Evolutionary conservation across 2,888 invertebrate species (phyloP).

Genomic region (Ophion ventricosus): DNA sequence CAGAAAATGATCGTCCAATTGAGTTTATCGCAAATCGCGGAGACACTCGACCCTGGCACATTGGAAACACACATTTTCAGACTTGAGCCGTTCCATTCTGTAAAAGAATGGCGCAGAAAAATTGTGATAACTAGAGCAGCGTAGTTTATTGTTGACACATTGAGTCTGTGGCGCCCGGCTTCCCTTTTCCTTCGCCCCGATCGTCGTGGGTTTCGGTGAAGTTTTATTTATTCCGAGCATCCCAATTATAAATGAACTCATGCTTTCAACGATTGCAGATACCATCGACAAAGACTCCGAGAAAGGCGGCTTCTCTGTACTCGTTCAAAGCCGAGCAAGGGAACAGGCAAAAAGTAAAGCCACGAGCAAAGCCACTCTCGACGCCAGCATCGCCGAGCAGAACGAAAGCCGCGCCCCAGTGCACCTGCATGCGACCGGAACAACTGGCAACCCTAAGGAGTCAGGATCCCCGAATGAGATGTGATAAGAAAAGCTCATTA

Average conservation of each 20-base stretch:
- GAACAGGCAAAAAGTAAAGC: slow-evolving; percentile 92
- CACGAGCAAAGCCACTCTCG: slow-evolving; percentile 95
- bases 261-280: slow-evolving; percentile 86
- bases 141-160: no score
- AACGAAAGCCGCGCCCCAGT: slow-evolving; percentile 95
- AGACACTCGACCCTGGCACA: not conserved
- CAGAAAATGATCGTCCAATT: not conserved
- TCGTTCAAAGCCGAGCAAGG: slow-evolving; percentile 95
- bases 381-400: slow-evolving; percentile 97
- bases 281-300: slow-evolving; percentile 98
- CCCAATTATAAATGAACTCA: slow-evolving; percentile 65
- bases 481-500: slow-evolving; percentile 66
- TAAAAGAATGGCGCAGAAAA: no score
- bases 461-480: slow-evolving; percentile 92
- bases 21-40: not conserved
- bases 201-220: not conserved
- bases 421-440: slow-evolving; percentile 97
- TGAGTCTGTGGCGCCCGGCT: no score
- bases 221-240: slow-evolving; percentile 29
- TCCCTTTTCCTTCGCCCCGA: not conserved
- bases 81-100: no score
- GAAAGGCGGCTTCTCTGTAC: slow-evolving; percentile 98
- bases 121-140: no score
- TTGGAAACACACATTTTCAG: no score
- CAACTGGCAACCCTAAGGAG: slow-evolving; percentile 94